These are phyloP conservation scores for Sprattus sprattus DNA, from an alignment of 2,113 vertebrate genomes.

Conservation along the genomic window DNA sequence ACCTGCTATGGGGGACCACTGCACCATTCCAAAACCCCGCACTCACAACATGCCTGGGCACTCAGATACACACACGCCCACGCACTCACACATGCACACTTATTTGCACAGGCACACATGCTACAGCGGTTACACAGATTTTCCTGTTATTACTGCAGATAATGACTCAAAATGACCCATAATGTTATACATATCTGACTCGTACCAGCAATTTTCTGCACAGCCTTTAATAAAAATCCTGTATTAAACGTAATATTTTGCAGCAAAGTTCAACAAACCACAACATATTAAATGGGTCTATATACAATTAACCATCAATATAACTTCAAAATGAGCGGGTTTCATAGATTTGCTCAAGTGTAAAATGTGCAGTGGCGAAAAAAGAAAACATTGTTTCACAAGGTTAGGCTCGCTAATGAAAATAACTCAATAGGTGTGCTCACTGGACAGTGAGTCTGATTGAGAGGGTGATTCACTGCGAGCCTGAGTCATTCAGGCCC, in stretches of 20 bases:
- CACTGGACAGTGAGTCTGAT: neutral
- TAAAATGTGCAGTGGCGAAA: constrained; percentile 4
- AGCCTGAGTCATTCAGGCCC: neutral
- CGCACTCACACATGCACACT: constrained; percentile 12
- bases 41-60: constrained; percentile 3
- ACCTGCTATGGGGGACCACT: constrained; percentile 46
- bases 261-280: neutral
- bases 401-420: constrained; percentile 7
- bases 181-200: neutral
- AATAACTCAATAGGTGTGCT: constrained; percentile 4
- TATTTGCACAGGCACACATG: constrained; percentile 33
- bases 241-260: neutral
- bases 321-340: neutral
- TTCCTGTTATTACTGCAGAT: neutral
- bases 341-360: neutral
- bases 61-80: neutral
- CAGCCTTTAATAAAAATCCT: neutral
- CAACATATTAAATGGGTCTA: neutral
- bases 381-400: neutral
- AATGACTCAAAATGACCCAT: neutral
- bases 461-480: constrained; percentile 5
- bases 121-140: neutral
- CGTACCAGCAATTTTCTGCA: neutral
- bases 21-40: constrained; percentile 36
- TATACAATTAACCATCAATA: neutral